Percentiles rank a stretch among this genome's conserved stretches.
These are phyloP conservation scores for Chionoecetes opilio DNA, from an alignment of 1,140 invertebrate species.

Conservation along the genomic window DNA sequence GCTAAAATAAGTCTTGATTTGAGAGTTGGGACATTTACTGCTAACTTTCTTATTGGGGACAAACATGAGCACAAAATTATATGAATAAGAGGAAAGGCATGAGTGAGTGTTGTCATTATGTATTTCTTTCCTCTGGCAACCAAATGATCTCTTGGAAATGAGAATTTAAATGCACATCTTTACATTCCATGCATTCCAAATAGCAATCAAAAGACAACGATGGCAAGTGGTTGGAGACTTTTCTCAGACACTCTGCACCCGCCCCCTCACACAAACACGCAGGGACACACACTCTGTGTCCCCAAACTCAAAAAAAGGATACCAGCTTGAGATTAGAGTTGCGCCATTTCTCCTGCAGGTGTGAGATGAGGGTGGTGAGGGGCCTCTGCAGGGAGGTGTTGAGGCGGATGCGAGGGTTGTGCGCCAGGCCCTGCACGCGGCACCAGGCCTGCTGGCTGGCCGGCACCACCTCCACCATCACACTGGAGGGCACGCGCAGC, in stretches of 20 bases:
- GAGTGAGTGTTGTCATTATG: no score
- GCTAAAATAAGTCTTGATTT: no score
- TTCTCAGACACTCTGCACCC: neutral
- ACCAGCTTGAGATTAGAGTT: slow-evolving; percentile 68
- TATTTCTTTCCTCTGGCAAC: no score
- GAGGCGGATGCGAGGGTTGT: slow-evolving; percentile 94
- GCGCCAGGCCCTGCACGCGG: slow-evolving; percentile 92
- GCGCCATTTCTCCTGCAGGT: slow-evolving; percentile 72
- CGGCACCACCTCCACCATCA: slow-evolving; percentile 91
- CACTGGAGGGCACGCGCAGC: slow-evolving; percentile 91
- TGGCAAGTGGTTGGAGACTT: no score
- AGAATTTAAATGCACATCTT: no score
- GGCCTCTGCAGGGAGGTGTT: slow-evolving; percentile 89
- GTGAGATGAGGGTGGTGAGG: slow-evolving; percentile 60
- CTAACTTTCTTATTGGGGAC: no score
- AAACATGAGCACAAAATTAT: no score
- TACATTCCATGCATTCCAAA: no score
- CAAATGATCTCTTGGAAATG: no score
- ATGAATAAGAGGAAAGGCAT: no score
- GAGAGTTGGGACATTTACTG: no score
- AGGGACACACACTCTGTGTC: neutral
- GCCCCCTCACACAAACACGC: neutral
- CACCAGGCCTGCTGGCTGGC: slow-evolving; percentile 91
- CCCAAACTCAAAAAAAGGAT: slow-evolving; percentile 52
- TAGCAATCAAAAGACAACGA: no score